phyloP scores from a whole-genome alignment of 2,888 invertebrate genomes.

The Deroplatys truncata region DNA sequence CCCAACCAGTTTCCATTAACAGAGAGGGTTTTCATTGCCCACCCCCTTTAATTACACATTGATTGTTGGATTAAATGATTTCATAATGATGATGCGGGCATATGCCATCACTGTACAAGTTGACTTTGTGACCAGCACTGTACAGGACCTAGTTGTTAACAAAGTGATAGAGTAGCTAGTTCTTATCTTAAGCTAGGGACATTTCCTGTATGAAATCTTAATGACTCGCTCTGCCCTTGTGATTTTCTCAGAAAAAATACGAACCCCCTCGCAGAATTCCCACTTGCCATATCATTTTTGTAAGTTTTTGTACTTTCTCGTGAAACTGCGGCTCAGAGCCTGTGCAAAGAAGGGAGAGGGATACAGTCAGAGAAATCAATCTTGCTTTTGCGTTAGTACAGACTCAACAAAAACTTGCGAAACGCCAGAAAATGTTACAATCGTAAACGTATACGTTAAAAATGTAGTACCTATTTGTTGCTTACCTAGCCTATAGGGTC shows the following conservation, averaged over 20 bases:
- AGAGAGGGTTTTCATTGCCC: background rate
- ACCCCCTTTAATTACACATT: background rate
- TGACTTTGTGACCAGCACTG: no score
- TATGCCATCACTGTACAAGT: no score
- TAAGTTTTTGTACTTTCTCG: background rate
- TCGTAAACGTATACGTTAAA: no score
- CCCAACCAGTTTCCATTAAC: background rate
- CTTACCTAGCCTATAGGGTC: no score
- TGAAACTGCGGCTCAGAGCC: background rate
- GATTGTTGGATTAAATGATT: background rate
- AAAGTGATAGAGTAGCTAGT: no score
- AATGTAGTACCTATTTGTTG: no score
- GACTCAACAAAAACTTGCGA: background rate
- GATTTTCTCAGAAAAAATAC: background rate
- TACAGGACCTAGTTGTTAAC: no score
- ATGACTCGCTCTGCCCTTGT: background rate
- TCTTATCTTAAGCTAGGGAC: background rate
- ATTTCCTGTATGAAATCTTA: background rate
- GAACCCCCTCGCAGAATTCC: background rate
- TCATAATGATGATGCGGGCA: background rate
- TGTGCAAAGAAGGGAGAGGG: no score
- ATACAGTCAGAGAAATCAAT: background rate
- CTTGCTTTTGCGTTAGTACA: background rate
- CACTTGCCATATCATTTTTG: background rate
- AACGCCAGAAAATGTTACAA: background rate